phyloP scores from a whole-genome alignment of 2,113 vertebrate species.

The Mustelus asterias region DNA sequence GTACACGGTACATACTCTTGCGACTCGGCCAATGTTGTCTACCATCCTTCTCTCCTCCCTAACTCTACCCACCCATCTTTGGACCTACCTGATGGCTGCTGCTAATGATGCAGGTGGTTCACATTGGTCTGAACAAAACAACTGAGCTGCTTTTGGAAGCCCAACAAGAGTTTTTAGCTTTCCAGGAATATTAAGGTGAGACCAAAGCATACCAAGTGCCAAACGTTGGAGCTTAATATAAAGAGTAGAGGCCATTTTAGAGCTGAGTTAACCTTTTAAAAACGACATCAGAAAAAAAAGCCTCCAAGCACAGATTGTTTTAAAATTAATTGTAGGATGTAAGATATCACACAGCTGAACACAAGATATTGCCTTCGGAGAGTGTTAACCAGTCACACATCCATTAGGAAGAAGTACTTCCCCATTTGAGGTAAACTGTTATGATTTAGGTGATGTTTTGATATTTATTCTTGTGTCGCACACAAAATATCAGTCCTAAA shows the following conservation, averaged over 20 bases:
- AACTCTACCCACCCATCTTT: no score
- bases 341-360: not conserved
- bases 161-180: no score
- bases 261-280: not conserved
- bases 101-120: no score
- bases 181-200: no score
- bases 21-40: no score
- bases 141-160: no score
- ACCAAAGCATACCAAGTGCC: not conserved
- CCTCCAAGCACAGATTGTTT: not conserved
- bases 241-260: not conserved
- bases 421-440: not conserved
- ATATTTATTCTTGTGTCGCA: not conserved
- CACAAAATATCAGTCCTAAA: not conserved
- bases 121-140: no score
- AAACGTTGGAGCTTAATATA: not conserved
- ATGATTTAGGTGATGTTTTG: not conserved
- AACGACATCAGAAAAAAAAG: not conserved
- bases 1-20: no score
- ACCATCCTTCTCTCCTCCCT: no score
- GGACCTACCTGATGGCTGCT: no score
- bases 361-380: not conserved
- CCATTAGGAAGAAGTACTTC: not conserved
- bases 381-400: no score
- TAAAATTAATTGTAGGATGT: not conserved